Base-by-base conservation (phyloP, 2,888 invertebrate genomes). In the Acleris sparsana region DNA sequence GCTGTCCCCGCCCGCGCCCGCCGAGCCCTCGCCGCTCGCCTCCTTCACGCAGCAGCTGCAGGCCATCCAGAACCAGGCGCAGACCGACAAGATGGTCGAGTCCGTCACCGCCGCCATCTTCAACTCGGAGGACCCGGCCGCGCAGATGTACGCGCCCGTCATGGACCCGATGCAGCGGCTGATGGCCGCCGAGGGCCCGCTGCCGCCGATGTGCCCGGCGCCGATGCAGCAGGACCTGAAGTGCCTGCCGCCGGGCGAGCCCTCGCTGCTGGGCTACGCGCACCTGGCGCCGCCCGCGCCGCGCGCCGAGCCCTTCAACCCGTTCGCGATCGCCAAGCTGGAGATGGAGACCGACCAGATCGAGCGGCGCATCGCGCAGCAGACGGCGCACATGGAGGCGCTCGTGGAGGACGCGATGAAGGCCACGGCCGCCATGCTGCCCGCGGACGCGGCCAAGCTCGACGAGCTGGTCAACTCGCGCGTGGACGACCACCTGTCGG, bases 31-130 rank as follows among this genome's bases (percentile, higher is more conserved):
- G 1, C 82, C 88, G 0, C 80, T 90, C 20, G 85, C 78, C 1
- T 80, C 88, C 5, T 93, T 93, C 82, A 87, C 91, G 43, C 92
- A 92, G 71, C 88, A 90, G 67, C 83, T 93, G 67, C 91, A 91
- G 68, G 91, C 89, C 66, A 87, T 93, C 44, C 93, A 93, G 77
- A 91, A 84, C 74, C 92, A 92, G 72, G 92, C 86, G 62, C 91
- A 92, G 72, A 93, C 93, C 3, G 93, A 93, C 82, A 93, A 93
- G 77, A 91, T 93, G 91, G 92, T 93, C 59, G 93, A 93, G 70
- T 84, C 87, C 0, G 93, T 93, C 55, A 91, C 93, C 18, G 93
- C 92, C 25, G 93, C 93, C 70, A 91, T 93, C 71, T 93, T 93
- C 76, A 93, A 92, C 79, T 83, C 90, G 2, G 85, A 83, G 56